Evolutionary conservation across 2,113 vertebrate genomes (phyloP), one percentile per base, ranked within the genome.

Genomic region (Pelobates fuscus): DNA sequence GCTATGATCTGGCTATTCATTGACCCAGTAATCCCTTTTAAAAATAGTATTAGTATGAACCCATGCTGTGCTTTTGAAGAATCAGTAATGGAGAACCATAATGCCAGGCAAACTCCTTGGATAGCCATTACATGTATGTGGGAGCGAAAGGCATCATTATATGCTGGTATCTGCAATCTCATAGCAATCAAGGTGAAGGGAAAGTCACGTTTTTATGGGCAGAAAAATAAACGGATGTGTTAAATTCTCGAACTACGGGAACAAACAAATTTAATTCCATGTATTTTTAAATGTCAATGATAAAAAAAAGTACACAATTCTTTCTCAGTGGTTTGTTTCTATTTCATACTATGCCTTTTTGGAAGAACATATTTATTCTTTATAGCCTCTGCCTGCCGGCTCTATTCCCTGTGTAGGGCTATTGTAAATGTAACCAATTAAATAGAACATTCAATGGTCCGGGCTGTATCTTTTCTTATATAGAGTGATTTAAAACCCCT

Each of bases 141-240:
- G 14, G 63, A 73, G 68, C 44, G 68, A 70, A 70, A 32, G 30
- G 41, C 30, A 41, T 70, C 68, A 70, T 70, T 70, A 70, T 60
- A 10, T 21, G 68, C 24, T 27, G 17, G 27, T 64, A 54, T 55
- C 60, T 41, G 60, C 27, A n/a, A 37, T 55, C 44, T 55, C 2
- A 21, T 14, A 41, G 46, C 61, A 55, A 55, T 73, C 55, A 72
- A 54, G 49, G 62, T 21, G 23, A 57, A 20, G 2, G 41, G 30
- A 20, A 25, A 26, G 30, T 41, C 20, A 43, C 8, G 26, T 25
- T 54, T 72, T 72, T 63, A 72, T 64, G 44, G 60, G 43, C 15
- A 21, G 20, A 29, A 24, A 73, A 60, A 73, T 41, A 63, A 64
- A 60, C 37, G 23, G 20, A 32, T 17, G 15, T 73, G 29, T 60